Conservation (phyloP, 2,113 vertebrate genomes). For the Xenotilapia flavipinnis region DNA sequence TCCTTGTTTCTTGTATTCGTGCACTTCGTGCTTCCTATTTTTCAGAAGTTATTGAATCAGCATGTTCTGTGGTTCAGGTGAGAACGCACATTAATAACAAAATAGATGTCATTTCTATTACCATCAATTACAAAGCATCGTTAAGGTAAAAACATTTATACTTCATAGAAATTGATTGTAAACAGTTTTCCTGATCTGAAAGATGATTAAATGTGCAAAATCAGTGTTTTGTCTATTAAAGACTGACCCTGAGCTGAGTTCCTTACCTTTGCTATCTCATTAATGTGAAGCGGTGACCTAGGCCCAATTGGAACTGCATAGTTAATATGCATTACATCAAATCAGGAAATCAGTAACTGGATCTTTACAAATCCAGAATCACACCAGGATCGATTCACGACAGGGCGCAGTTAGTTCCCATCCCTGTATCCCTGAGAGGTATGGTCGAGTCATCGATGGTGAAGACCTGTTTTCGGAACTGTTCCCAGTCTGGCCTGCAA, state of each 20-base stretch:
- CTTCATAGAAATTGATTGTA: not conserved
- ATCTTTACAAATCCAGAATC: not conserved
- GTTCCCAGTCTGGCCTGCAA: not conserved
- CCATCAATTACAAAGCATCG: not conserved
- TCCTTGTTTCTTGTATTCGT: not conserved
- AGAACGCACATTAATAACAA: not conserved
- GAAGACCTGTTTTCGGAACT: not conserved
- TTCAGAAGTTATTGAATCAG: not conserved
- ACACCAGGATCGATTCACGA: not conserved
- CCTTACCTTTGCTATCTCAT: not conserved
- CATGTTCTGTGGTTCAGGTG: not conserved
- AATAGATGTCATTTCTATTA: not conserved
- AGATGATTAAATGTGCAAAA: not conserved
- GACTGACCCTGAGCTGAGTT: not conserved
- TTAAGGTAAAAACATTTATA: not conserved
- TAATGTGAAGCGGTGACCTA: not conserved
- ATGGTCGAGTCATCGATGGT: not conserved
- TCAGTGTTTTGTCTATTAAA: not conserved
- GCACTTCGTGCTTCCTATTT: not conserved
- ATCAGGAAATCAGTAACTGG: not conserved
- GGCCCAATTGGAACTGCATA: not conserved
- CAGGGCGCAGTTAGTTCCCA: not conserved
- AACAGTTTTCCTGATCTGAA: not conserved
- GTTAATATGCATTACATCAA: not conserved
- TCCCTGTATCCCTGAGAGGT: not conserved